A percentile compares a stretch with the other conserved stretches of the same genome.
Evolutionary conservation across 2,113 vertebrate genomes (phyloP).

Genomic region (Dasypus novemcinctus): DNA sequence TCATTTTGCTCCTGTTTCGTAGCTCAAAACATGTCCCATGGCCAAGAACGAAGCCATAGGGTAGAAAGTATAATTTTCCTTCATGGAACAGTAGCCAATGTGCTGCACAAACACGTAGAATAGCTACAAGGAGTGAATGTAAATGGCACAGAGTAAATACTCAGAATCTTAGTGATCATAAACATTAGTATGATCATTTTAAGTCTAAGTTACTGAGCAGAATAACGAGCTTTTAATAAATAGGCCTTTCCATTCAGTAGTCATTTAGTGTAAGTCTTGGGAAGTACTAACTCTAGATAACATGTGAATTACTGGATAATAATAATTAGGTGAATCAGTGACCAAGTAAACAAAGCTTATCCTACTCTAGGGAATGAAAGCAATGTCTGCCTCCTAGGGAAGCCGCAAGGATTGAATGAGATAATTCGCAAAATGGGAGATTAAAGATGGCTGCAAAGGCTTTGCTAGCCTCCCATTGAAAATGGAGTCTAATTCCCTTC

Average conservation of each 20-base stretch:
- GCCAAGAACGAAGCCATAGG: background rate
- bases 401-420: background rate
- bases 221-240: background rate
- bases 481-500: background rate
- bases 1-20: background rate
- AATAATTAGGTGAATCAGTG: background rate
- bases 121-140: background rate
- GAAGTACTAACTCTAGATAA: background rate
- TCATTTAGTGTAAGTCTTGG: background rate
- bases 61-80: background rate
- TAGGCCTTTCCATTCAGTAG: background rate
- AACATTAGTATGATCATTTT: background rate
- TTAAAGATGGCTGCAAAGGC: background rate
- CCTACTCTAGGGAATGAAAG: background rate
- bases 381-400: background rate
- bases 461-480: background rate
- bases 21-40: background rate
- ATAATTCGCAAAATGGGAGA: background rate
- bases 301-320: background rate
- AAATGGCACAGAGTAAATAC: background rate
- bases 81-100: background rate
- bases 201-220: background rate
- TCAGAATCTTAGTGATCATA: background rate
- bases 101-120: background rate
- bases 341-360: background rate